Evolutionary conservation across 2,113 vertebrate species (phyloP), one percentile per base, ranked within the genome.

Genomic region (Rhegmatorhina hoffmannsi): DNA sequence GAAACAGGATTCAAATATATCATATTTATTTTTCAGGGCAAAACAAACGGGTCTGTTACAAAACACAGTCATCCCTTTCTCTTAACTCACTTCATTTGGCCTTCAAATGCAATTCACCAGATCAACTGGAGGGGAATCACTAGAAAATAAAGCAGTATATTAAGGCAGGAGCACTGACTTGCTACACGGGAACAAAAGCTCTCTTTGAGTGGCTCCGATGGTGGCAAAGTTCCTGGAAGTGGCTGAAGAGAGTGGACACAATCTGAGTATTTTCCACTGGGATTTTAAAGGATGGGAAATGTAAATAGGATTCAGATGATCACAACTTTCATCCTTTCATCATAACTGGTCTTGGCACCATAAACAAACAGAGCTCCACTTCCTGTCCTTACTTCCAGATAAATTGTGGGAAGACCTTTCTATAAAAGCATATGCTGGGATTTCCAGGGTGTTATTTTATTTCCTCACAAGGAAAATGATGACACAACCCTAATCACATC

Each of bases 171-270:
- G 43, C 33, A 40, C 49, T 81, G 77, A 89, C 44, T 91, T 87
- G 15, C 86, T 40, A 24, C 66, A 60, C 38, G 24, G 34, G 40
- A 79, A 89, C 73, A 91, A 82, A 84, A 91, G 74, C 25, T 40
- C 77, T 70, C 77, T 92, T 90, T 84, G 89, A 83, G 58, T 19
- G 38, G 47, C 58, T 53, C 85, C 49, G 36, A 43, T 73, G 62
- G 78, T 66, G 62, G 81, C 49, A 89, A 84, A 72, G 73, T 21
- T 90, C 69, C 84, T 91, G 87, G 66, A 94, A 87, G 74, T 60
- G 47, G 62, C 36, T 58, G 34, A 66, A 63, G 66, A 84, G 15
- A 43, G 60, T 1, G 0, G 49, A 84, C 1, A 4, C 24, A 55
- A 50, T 43, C 63, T 46, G 52, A 91, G 44, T 20, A 16, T 28